Percentiles rank a stretch among this genome's conserved stretches.
Conservation (phyloP, 2,113 vertebrate genomes). For the Bucco capensis region DNA sequence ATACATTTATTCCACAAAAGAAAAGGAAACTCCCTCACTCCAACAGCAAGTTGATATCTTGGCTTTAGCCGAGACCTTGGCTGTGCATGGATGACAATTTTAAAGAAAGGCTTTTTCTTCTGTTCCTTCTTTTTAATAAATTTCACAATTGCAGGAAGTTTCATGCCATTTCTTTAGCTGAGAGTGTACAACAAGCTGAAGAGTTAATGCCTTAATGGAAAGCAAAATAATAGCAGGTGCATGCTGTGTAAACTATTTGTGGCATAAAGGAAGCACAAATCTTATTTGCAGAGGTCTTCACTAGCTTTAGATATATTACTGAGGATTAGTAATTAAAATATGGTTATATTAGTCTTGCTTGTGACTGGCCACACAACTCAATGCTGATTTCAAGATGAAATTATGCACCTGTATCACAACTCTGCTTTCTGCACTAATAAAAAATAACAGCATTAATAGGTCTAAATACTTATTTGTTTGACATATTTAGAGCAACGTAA, state of each 20-base stretch:
- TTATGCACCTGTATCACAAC: neutral
- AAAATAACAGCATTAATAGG: slow-evolving; percentile 40
- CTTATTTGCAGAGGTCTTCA: neutral
- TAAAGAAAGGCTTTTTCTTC: neutral
- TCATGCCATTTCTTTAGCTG: neutral
- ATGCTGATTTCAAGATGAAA: slow-evolving; percentile 1
- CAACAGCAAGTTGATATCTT: neutral
- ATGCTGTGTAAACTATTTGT: neutral
- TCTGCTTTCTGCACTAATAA: slow-evolving; percentile 31
- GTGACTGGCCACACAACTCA: neutral
- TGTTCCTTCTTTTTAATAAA: neutral
- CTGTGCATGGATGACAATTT: neutral
- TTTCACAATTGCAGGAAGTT: neutral
- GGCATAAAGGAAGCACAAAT: neutral
- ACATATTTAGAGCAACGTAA: slow-evolving; percentile 24
- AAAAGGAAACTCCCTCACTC: neutral
- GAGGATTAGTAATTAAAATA: neutral
- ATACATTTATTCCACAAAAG: neutral
- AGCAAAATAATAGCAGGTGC: neutral
- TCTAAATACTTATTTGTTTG: slow-evolving; percentile 27
- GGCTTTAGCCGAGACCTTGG: neutral
- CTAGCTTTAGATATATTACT: neutral
- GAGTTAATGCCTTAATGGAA: neutral
- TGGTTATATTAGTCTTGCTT: neutral
- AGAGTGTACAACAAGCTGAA: neutral